Evolutionary conservation across 1,140 invertebrate genomes (phyloP), one percentile per base, ranked within the genome.

Genomic region (Pogonomyrmex californicus): DNA sequence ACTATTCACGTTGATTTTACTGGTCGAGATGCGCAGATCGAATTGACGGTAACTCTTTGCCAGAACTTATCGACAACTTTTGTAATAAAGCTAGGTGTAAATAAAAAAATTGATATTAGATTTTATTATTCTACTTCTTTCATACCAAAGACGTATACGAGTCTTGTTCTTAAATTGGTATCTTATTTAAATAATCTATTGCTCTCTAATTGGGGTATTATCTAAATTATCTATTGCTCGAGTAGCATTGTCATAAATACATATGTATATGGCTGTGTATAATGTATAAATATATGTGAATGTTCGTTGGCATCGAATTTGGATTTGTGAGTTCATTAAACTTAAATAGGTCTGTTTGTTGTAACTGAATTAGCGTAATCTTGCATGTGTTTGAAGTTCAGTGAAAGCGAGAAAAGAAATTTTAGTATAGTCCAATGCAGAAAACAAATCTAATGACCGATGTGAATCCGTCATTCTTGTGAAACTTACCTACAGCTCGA

Each of bases 1-100:
- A 2, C 38, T n/a, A 10, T 44, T 82, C 12, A n/a, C 38, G 6
- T 41, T 4, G 62, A 73, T 63, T 86, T 78, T 58, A 86, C 12
- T 81, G 44, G n/a, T 60, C 14, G 54, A 87, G 47, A 9, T 38
- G 7, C 6, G 51, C 23, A 4, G n/a, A 63, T 2, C 12, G 47
- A 14, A 7, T 3, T 2, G 85, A 62, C 70, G n/a, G 63, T 79
- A 88, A 89, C 36, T 23, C 23, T 54, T 81, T 65, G 41, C 56
- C 12, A 33, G 54, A 63, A 38, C 54, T 87, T 78, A 87, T 63
- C 65, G 17, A 65, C 76, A 56, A 36, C 17, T 75, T 38, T 71
- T 68, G 30, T 4, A 3, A 49, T 44, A 47, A 68, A 68, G 9
- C 23, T 23, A 4, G 56, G 9, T 12, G 4, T 30, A 14, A 68